Conservation (phyloP, 2,888 invertebrate genomes). For the Drosophila neotestacea region DNA sequence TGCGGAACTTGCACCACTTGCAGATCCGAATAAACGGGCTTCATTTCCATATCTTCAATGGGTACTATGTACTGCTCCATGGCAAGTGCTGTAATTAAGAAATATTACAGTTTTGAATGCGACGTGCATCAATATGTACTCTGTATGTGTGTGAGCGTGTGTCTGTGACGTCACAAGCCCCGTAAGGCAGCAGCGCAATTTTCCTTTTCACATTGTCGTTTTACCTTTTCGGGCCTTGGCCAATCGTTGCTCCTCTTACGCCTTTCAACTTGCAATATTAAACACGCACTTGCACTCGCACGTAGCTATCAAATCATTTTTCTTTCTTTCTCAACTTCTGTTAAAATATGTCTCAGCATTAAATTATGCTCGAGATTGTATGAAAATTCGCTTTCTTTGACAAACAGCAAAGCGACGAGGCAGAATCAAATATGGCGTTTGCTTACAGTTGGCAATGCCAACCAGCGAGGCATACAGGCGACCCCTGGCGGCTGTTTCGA, state of each 20-base stretch:
- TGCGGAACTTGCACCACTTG: slow-evolving; percentile 83
- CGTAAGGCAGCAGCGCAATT: slow-evolving; percentile 64
- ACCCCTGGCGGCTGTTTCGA: slow-evolving; percentile 50
- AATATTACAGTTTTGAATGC: slow-evolving; percentile 12
- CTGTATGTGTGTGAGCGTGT: slow-evolving; percentile 21
- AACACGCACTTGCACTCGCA: slow-evolving; percentile 19
- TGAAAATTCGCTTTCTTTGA: slow-evolving; percentile 66
- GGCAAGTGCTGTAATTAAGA: slow-evolving; percentile 27
- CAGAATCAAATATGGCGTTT: slow-evolving; percentile 84
- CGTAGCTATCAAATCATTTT: slow-evolving; percentile 43
- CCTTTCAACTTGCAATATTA: slow-evolving; percentile 26
- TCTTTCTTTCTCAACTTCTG: slow-evolving; percentile 28
- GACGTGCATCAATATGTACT: slow-evolving; percentile 5
- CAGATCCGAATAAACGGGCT: slow-evolving; percentile 88
- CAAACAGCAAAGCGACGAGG: slow-evolving; percentile 48
- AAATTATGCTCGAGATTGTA: slow-evolving; percentile 37
- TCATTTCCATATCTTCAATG: slow-evolving; percentile 87
- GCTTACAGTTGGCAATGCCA: slow-evolving; percentile 64
- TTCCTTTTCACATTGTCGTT: slow-evolving; percentile 45
- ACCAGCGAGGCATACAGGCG: slow-evolving; percentile 35
- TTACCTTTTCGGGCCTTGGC: slow-evolving; percentile 60
- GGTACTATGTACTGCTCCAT: slow-evolving; percentile 90
- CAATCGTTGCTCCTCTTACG: slow-evolving; percentile 38
- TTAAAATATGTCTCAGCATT: slow-evolving; percentile 41
- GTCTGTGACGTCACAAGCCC: slow-evolving; percentile 60